Base-by-base conservation (phyloP, 2,888 invertebrate genomes). In the Lingula anatina region DNA sequence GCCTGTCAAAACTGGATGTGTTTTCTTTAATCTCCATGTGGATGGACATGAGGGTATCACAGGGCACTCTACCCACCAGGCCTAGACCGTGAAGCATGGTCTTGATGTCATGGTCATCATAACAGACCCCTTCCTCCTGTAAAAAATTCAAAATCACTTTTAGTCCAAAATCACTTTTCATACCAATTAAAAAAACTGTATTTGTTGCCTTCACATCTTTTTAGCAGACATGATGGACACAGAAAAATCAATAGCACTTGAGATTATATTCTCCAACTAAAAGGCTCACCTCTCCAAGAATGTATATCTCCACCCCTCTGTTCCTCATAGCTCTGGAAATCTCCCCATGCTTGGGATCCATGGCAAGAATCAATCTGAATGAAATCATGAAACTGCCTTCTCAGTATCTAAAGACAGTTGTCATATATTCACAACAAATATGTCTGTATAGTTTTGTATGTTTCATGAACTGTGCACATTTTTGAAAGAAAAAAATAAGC, bases 241-340 rank as follows among this genome's bases (percentile, higher is more conserved):
- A n/a, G n/a, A n/a, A n/a, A n/a, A n/a, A n/a, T n/a, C n/a, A n/a
- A n/a, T n/a, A n/a, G n/a, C n/a, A n/a, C n/a, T n/a, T n/a, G n/a
- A n/a, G n/a, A n/a, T n/a, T n/a, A n/a, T n/a, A n/a, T n/a, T n/a
- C n/a, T n/a, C n/a, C n/a, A n/a, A n/a, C n/a, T n/a, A n/a, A n/a
- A n/a, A n/a, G n/a, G n/a, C n/a, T n/a, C 36, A 57, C 59, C 51
- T 73, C 70, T 35, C 69, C 71, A 5, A 64, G 61, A 49, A 88
- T 70, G 69, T 78, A 88, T 63, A 99, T 86, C 81, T 99, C 99
- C 0, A 99, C 85, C 2, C 97, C 95, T 66, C 99, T 83, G 77
- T 99, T 99, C 53, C 97, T 83, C 99, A 99, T 99, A 0, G 99
- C 99, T 62, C 88, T 84, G 0, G 99, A 99, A 57, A 99, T 88